These are phyloP conservation scores for Scrobipalpa costella DNA, from an alignment of 2,888 invertebrate species.

Conservation along the genomic window DNA sequence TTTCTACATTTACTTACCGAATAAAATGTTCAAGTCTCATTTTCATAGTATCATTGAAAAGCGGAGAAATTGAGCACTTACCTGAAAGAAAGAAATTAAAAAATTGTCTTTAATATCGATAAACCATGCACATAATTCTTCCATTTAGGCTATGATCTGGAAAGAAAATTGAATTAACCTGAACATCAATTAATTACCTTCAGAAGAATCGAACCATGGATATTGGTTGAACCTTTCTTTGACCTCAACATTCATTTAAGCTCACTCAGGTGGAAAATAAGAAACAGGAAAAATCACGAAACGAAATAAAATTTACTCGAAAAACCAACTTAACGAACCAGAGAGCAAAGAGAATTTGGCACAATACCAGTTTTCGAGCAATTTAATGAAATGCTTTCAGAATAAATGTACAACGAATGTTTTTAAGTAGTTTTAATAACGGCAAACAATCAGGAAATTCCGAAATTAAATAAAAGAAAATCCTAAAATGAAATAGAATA, in stretches of 20 bases:
- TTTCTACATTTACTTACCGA: no score
- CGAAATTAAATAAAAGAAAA: no score
- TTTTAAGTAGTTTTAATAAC: no score
- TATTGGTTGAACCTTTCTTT: not conserved
- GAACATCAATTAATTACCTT: not conserved
- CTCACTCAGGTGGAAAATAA: constrained; percentile 7
- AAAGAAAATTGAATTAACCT: not conserved
- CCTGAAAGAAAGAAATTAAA: not conserved
- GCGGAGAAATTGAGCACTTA: not conserved
- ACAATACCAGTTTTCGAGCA: no score
- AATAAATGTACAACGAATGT: no score
- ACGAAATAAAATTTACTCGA: not conserved
- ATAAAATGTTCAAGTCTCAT: no score
- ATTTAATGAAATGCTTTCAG: no score
- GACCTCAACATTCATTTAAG: not conserved
- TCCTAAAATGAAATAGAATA: no score
- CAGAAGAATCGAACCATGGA: not conserved
- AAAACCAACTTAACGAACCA: no score
- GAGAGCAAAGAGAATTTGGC: no score
- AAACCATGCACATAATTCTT: not conserved
- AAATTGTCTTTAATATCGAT: not conserved
- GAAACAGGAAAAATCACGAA: not conserved
- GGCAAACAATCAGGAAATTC: no score
- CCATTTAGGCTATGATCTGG: not conserved
- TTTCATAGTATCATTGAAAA: no score